Evolutionary conservation across 2,113 vertebrate species (phyloP), one percentile per base, ranked within the genome.

Genomic region (Genyomyrus donnyi): DNA sequence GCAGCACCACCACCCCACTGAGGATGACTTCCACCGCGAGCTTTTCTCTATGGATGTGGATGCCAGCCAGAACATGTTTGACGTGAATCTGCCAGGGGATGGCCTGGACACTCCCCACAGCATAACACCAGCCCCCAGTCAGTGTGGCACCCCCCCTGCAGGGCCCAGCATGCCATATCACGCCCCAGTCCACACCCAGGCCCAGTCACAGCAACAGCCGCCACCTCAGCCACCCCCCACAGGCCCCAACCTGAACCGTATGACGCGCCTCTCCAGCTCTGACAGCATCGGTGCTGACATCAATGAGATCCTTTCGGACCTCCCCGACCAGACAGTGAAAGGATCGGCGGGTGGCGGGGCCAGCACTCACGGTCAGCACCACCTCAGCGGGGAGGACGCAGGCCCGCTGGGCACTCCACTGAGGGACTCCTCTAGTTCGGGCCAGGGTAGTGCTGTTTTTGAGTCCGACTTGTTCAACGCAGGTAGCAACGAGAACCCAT

Each of bases 21-120:
- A 99, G 94, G 98, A 99, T 58, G 98, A 99, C 93, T 99, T 99
- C 94, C 98, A 99, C 92, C 97, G 98, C 89, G 98, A 99, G 94
- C 97, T 99, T 53, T 98, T 99, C 58, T 99, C 98, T 8, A 99
- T 99, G 98, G 98, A 99, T 84, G 98, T 98, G 89, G 98, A 99
- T 77, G 94, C 96, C 66, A 98, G 98, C 90, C 98, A 99, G 91
- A 99, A 99, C 93, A 99, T 99, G 90, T 99, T 99, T 95, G 98
- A 99, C 90, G 98, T 99, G 87, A 98, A 98, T 94, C 96, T 99
- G 93, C 95, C 98, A 0, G 96, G 97, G 21, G 98, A 99, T 83
- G 96, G 97, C 2, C 95, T 99, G 93, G 98, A 99, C 93, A 98
- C 98, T 0, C 98, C 98, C 31, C 98, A 99, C 24, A 96, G 95